These are phyloP conservation scores for Cyanoramphus novaezelandiae DNA, from an alignment of 2,113 vertebrate genomes.

Conservation along the genomic window DNA sequence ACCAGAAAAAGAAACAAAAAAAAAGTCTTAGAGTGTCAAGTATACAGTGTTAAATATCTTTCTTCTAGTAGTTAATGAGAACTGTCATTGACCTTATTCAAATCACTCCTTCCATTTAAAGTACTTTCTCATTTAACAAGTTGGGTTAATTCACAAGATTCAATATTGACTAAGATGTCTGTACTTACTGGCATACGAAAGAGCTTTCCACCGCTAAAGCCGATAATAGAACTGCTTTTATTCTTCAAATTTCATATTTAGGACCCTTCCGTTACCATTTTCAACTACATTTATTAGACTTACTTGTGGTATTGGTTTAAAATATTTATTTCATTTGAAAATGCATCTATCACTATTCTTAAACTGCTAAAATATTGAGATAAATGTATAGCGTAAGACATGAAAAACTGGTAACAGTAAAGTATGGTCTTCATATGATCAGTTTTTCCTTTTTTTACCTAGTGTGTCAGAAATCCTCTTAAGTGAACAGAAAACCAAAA, in stretches of 20 bases:
- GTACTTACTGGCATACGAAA: neutral
- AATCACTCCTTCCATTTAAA: neutral
- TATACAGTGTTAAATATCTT: neutral
- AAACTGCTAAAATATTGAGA: neutral
- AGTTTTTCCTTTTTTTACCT: neutral
- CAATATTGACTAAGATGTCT: constrained; percentile 43
- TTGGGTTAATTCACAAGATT: neutral
- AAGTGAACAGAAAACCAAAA: neutral
- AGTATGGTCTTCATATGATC: neutral
- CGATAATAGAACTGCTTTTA: neutral
- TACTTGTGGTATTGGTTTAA: neutral
- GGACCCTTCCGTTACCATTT: neutral
- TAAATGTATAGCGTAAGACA: neutral
- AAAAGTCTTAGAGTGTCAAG: neutral
- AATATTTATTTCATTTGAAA: neutral
- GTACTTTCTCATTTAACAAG: constrained; percentile 20
- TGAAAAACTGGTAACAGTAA: neutral
- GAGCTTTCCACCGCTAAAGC: neutral
- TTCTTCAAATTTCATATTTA: neutral
- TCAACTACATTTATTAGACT: neutral
- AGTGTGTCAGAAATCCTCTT: neutral
- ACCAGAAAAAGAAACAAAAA: neutral
- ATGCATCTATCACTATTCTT: neutral
- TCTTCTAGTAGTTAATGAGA: neutral
- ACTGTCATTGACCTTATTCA: constrained; percentile 19